These are phyloP conservation scores for Plectropomus leopardus DNA, from an alignment of 2,113 vertebrate species.

Conservation along the genomic window DNA sequence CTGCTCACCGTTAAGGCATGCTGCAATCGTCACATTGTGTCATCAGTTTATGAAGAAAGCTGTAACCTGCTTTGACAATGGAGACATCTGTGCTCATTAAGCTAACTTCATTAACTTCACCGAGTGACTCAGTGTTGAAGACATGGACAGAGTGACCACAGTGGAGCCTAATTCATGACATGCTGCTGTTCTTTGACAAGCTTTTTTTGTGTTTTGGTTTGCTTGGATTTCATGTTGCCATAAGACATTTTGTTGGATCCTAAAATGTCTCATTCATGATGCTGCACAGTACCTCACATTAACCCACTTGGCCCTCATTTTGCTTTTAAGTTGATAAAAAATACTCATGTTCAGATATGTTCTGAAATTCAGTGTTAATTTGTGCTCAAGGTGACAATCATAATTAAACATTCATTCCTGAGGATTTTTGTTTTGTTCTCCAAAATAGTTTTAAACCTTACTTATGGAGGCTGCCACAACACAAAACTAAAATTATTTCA, in stretches of 20 bases:
- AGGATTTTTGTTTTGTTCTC: conserved; percentile 37
- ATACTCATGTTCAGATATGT: conserved; percentile 19
- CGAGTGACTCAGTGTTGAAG: conserved; percentile 54
- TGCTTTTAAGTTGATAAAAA: conserved; percentile 32
- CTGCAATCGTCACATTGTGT: conserved; percentile 35
- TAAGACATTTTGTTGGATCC: conserved; percentile 57
- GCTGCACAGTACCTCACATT: conserved; percentile 61
- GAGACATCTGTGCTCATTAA: conserved; percentile 37
- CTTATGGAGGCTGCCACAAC: no score
- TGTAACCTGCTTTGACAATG: conserved; percentile 44
- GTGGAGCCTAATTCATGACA: conserved; percentile 53
- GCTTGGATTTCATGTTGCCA: conserved; percentile 57
- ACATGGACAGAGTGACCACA: conserved; percentile 26
- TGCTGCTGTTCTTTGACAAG: conserved; percentile 75
- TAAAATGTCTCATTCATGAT: conserved; percentile 45
- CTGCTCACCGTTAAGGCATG: conserved; percentile 53
- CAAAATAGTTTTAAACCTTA: background rate
- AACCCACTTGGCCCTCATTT: conserved; percentile 32
- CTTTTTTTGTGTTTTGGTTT: conserved; percentile 52
- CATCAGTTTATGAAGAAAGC: conserved; percentile 54
- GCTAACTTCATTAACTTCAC: conserved; percentile 53
- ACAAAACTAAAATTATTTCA: no score
- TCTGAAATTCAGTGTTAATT: conserved; percentile 37
- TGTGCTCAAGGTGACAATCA: conserved; percentile 47
- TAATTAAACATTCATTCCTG: conserved; percentile 61